Evolutionary conservation across 2,888 invertebrate species (phyloP).

Genomic region (Neria commutata): DNA sequence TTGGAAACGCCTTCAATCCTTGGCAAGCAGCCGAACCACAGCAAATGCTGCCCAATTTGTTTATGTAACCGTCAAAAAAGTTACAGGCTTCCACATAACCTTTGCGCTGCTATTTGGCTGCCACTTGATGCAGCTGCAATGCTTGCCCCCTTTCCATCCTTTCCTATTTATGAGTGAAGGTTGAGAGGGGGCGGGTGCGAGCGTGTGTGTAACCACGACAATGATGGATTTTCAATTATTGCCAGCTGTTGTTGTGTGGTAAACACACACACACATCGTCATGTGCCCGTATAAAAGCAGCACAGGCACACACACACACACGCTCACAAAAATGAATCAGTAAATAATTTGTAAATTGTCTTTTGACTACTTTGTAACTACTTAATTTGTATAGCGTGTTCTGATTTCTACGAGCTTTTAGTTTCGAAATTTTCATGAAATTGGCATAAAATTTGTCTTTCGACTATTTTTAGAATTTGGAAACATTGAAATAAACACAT

Average conservation of each 20-base stretch:
- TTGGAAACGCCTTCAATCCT: not conserved
- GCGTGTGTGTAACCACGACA: conserved; percentile 29
- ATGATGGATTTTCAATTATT: conserved; percentile 35
- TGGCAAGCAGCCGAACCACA: too few species aligned
- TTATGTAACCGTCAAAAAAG: not conserved
- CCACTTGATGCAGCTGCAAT: conserved; percentile 37
- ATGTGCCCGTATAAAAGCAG: conserved; percentile 24
- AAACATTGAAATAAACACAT: too few species aligned
- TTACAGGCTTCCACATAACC: not conserved
- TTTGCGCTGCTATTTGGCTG: not conserved
- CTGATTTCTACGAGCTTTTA: too few species aligned
- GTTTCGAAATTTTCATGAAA: too few species aligned
- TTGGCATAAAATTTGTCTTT: too few species aligned
- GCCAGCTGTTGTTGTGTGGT: conserved; percentile 28
- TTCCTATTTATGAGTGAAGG: conserved; percentile 28
- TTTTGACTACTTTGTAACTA: too few species aligned
- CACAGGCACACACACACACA: conserved; percentile 7
- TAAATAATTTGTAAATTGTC: too few species aligned
- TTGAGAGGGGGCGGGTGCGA: conserved; percentile 41
- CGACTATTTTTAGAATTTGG: too few species aligned
- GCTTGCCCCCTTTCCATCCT: conserved; percentile 22
- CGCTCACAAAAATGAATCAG: conserved; percentile 14
- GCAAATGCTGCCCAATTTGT: too few species aligned
- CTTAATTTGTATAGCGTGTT: too few species aligned
- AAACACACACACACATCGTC: conserved; percentile 1